Conservation (phyloP, 2,888 invertebrate genomes). For the Allygus modestus region DNA sequence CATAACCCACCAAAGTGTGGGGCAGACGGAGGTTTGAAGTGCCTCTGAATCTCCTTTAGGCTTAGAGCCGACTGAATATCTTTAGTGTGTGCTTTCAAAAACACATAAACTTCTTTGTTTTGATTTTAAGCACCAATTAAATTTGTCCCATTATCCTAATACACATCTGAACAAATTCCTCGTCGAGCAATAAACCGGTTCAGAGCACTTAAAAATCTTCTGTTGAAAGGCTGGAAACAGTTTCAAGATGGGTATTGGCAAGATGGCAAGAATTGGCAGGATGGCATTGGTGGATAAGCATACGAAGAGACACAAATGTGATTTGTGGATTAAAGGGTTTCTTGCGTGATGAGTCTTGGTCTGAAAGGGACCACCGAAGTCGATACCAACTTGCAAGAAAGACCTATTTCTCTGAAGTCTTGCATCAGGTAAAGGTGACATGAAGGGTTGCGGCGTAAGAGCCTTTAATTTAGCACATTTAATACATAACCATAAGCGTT, state of each 20-base stretch:
- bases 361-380: no score
- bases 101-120: neutral
- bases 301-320: neutral
- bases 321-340: neutral
- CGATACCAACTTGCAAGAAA: no score
- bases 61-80: neutral
- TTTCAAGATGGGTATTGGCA: no score
- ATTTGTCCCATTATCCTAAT: constrained; percentile 22
- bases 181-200: constrained; percentile 22
- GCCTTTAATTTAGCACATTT: no score
- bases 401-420: no score
- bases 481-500: no score
- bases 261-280: neutral
- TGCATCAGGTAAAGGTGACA: no score
- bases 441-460: no score
- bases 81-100: neutral
- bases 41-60: neutral
- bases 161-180: constrained; percentile 13
- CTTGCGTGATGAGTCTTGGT: no score
- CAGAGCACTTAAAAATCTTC: neutral
- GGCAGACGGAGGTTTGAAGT: constrained; percentile 69
- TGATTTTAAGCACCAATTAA: constrained; percentile 18
- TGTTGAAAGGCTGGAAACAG: neutral
- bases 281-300: constrained; percentile 34
- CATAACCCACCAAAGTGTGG: constrained; percentile 72